phyloP scores from a whole-genome alignment of 2,797 vertebrate genomes.

The Ctenochaetus hawaiiensis region DNA sequence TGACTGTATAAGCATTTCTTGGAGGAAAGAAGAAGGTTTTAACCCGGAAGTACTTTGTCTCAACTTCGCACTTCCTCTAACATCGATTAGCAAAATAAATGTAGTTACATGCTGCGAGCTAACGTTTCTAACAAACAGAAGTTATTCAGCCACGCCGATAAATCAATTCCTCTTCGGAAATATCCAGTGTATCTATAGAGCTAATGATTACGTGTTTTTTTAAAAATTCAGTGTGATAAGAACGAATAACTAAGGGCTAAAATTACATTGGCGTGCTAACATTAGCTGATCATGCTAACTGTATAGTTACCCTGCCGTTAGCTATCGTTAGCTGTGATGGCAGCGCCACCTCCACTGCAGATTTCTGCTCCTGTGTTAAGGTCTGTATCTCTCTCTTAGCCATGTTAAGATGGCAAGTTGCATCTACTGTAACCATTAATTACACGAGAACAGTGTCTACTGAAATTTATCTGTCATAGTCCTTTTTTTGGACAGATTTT shows the following conservation, averaged over 20 bases:
- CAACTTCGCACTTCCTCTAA: background rate
- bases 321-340: slow-evolving; percentile 50
- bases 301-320: background rate
- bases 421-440: too few relatives aligned
- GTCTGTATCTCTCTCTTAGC: slow-evolving; percentile 55
- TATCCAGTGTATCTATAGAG: background rate
- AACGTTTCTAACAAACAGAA: background rate
- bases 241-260: background rate
- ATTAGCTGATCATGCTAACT: slow-evolving; percentile 7
- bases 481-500: too few relatives aligned
- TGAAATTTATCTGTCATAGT: too few relatives aligned
- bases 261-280: background rate
- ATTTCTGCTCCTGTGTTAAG: slow-evolving; percentile 61
- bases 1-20: too few relatives aligned
- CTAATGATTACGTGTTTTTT: background rate
- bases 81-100: background rate
- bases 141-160: background rate
- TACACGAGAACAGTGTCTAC: too few relatives aligned
- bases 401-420: background rate
- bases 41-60: slow-evolving; percentile 39
- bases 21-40: too few relatives aligned
- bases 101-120: background rate
- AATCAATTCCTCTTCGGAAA: accelerated
- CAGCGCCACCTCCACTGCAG: slow-evolving; percentile 41
- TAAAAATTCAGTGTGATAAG: background rate